Evolutionary conservation across 1,140 invertebrate species (phyloP), one percentile per base, ranked within the genome.

Genomic region (Sinella curviseta): DNA sequence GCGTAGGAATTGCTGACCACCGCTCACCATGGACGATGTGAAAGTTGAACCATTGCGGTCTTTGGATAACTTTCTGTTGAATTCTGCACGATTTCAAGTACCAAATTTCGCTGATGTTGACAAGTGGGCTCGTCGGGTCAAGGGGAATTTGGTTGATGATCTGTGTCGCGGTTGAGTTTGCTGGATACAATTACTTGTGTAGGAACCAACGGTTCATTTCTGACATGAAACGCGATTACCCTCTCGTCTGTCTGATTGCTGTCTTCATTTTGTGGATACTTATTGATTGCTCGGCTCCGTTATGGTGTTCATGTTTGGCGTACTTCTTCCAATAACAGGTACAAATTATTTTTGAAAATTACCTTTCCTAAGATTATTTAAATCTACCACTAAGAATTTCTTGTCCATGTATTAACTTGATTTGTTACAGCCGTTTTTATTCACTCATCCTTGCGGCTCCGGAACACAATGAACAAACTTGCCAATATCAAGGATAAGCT

Each of bases 111-210:
- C 90, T 85, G 92, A 95, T 86, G 86, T 93, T 55, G 92, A 93
- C 31, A 93, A 93, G 90, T 95, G 94, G 93, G 90, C 91, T 31
- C 94, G 94, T 85, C 88, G 95, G 82, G 92, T 96, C 1, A 89
- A 93, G 1, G 92, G 92, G 83, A 96, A 96, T 88, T 87, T 96
- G 26, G 86, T 95, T 0, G 30, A 88, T 90, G 81, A 76, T 91
- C 24, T 88, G 92, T 1, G 89, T 91, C 78, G 85, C 86, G 0
- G 85, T 91, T n/a, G 87, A 91, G 16, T 89, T 93, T 83, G 89
- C 86, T 26, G 86, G 91, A 26, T 92, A 93, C 85, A 89, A 89
- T 28, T 93, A 92, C 81, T 85, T 91, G 34, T 91, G 91, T 0
- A 90, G 89, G 82, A 90, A 91, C 81, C 90, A 90, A 82, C 87